Conservation (phyloP, 2,888 invertebrate genomes). For the Tanypteryx hageni region DNA sequence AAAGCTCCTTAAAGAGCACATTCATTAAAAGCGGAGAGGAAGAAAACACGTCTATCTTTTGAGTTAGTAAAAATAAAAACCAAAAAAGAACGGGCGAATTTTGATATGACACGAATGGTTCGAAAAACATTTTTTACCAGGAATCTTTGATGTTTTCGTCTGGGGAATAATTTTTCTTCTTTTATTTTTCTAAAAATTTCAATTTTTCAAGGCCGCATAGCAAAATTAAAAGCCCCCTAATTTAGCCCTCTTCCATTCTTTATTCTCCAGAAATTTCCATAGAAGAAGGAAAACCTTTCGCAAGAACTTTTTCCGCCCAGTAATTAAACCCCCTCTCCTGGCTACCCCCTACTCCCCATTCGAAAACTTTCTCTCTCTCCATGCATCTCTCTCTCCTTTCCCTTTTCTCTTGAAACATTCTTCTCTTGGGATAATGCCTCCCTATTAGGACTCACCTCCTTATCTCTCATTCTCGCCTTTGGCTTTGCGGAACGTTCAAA, state of each 20-base stretch:
- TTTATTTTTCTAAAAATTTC: background rate
- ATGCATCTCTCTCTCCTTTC: background rate
- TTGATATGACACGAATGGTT: background rate
- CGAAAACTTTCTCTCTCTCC: background rate
- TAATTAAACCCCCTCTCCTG: background rate
- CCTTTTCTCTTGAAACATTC: background rate
- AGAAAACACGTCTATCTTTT: background rate
- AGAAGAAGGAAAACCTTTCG: background rate
- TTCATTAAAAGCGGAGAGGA: background rate
- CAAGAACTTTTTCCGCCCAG: background rate
- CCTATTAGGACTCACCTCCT: slow-evolving; percentile 10
- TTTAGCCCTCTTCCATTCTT: too few relatives aligned
- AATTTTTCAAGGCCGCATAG: background rate
- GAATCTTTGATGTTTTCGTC: background rate
- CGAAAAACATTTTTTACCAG: background rate
- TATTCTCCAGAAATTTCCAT: background rate
- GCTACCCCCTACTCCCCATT: background rate
- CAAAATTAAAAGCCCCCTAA: too few relatives aligned
- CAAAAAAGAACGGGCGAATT: background rate
- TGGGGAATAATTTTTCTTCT: background rate
- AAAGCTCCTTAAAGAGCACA: background rate
- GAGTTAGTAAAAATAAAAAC: background rate
- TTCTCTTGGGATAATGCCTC: slow-evolving; percentile 38
- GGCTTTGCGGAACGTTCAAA: slow-evolving; percentile 36
- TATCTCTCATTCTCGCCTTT: slow-evolving; percentile 24